Conservation (phyloP, 2,888 invertebrate genomes). For the Protophormia terraenovae region DNA sequence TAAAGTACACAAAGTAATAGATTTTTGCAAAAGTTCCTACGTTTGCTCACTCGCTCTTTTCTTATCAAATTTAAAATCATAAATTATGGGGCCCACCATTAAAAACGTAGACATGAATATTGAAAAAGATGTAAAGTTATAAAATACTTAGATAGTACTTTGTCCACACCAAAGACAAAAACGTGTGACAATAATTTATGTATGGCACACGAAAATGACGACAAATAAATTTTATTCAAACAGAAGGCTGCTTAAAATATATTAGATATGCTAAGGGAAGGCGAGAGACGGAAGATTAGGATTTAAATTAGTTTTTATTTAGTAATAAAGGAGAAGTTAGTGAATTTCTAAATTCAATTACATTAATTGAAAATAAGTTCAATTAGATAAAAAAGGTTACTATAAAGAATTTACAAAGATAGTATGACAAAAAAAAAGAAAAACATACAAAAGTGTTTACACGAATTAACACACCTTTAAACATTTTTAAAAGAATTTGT, state of each 20-base stretch:
- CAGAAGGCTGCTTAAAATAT: constrained; percentile 18
- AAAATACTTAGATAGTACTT: background rate
- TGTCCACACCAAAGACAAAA: constrained; percentile 14
- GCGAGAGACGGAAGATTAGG: background rate
- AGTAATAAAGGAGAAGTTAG: background rate
- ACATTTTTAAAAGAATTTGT: too few species aligned
- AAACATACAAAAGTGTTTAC: too few species aligned
- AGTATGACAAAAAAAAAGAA: background rate
- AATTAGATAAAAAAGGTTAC: background rate
- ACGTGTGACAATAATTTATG: constrained; percentile 64
- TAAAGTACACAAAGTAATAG: too few species aligned
- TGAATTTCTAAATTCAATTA: constrained; percentile 27
- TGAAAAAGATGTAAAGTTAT: constrained; percentile 21
- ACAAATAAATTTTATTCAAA: constrained; percentile 36
- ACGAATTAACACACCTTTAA: too few species aligned
- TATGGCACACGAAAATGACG: constrained; percentile 38
- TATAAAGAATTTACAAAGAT: background rate
- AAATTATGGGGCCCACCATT: constrained; percentile 43
- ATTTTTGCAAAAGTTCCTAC: background rate
- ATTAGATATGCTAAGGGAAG: constrained; percentile 14
- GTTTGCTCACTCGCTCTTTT: too few species aligned
- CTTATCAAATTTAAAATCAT: constrained; percentile 62
- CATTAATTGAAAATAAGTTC: constrained; percentile 29
- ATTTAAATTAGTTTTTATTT: background rate
- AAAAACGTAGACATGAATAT: constrained; percentile 43